These are phyloP conservation scores for Cyanoliseus patagonus DNA, from an alignment of 2,113 vertebrate genomes.

Conservation along the genomic window DNA sequence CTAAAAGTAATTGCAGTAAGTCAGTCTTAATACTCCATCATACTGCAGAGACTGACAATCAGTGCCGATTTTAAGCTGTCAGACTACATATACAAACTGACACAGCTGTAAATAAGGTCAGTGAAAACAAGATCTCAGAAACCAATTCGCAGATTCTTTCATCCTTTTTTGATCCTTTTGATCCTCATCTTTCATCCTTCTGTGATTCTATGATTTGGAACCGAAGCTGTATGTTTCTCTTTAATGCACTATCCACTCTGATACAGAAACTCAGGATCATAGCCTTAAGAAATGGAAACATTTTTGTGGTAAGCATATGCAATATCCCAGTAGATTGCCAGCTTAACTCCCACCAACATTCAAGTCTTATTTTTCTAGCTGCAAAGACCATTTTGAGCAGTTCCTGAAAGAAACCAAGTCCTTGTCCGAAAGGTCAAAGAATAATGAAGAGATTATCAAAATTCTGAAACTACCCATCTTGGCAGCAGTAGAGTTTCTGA, in stretches of 20 bases:
- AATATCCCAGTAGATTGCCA: background rate
- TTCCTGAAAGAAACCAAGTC: background rate
- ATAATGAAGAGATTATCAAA: background rate
- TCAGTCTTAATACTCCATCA: background rate
- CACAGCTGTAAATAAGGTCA: background rate
- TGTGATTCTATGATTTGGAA: background rate
- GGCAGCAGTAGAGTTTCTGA: background rate
- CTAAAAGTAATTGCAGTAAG: background rate
- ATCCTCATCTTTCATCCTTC: background rate
- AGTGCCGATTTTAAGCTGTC: background rate
- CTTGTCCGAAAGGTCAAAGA: background rate
- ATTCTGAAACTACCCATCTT: background rate
- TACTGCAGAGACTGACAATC: background rate
- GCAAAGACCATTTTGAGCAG: background rate
- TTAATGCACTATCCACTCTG: background rate
- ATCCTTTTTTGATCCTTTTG: background rate
- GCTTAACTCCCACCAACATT: background rate
- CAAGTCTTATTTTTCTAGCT: background rate
- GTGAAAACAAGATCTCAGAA: background rate
- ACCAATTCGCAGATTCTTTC: background rate
- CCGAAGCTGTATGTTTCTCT: background rate
- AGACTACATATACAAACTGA: background rate
- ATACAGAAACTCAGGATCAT: background rate
- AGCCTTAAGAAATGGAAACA: background rate
- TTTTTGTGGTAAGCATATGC: background rate